Base-by-base conservation (phyloP, 2,797 vertebrate species). In the Hemitrygon akajei region DNA sequence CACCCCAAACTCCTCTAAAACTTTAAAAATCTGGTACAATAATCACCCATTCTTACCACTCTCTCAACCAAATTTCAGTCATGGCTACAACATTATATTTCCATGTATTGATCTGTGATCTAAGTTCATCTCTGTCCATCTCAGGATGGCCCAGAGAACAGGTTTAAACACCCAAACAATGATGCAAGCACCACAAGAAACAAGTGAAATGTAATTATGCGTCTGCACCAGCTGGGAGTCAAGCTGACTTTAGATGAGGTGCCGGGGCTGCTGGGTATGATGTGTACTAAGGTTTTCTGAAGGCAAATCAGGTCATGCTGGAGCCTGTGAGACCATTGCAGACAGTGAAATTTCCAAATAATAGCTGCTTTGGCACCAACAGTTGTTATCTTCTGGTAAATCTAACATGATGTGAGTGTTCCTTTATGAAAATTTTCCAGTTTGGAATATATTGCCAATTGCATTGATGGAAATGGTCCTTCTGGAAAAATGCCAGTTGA, bases 371-470 rank as follows among this genome's bases (percentile, higher is more conserved):
- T 79, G 77, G 77, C 77, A 37, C n/a, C 34, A 79, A 37, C 14
- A 14, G 22, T 37, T 11, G 34, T 20, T 79, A 79, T 79, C n/a
- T 79, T 79, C n/a, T 37, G 34, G 77, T 79, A 79, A 12, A 79
- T 37, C 77, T 79, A 37, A 79, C 77, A 79, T 37, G 34, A 79
- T 37, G 14, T 79, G 34, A 79, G 2, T 79, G 18, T 37, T 79
- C 34, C 77, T 79, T 79, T 79, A 37, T 79, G 77, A 37, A 79
- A n/a, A 79, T 79, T 79, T 79, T 79, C 77, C 34, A 79, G n/a
- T 37, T 79, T 79, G 77, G 77, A 79, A 79, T 37, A 79, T 79
- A 16, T 79, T 34, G 77, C 77, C 77, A 37, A 18, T 79, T 79
- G 14, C 77, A 79, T 14, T 79, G 77, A 79, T 79, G 77, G 77